phyloP scores from a whole-genome alignment of 2,797 vertebrate genomes.

The Catamblyrhynchus diadema region DNA sequence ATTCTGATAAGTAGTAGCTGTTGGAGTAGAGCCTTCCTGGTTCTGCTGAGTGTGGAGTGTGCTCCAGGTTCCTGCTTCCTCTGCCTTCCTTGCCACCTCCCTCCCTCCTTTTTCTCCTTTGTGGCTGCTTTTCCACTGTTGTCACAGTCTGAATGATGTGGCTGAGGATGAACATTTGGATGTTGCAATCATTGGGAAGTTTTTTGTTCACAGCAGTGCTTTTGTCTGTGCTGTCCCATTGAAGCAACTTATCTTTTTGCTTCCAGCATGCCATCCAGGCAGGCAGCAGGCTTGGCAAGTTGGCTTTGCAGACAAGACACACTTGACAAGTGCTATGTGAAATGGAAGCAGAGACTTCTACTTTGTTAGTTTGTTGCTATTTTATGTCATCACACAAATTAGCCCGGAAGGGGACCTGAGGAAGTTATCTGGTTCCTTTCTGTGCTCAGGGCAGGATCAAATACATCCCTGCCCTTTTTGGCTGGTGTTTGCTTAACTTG shows the following conservation, averaged over 20 bases:
- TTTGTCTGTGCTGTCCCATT: neutral
- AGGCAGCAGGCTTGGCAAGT: constrained; percentile 27
- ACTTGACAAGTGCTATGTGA: neutral
- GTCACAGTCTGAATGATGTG: neutral
- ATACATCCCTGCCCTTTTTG: neutral
- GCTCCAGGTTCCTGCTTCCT: neutral
- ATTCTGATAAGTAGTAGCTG: neutral
- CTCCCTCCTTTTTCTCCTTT: neutral
- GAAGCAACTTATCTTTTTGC: neutral
- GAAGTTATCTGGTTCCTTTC: neutral
- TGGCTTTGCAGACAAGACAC: neutral
- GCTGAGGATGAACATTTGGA: neutral
- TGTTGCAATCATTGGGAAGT: neutral
- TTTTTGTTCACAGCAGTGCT: neutral
- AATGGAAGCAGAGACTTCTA: neutral
- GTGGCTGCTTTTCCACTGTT: neutral
- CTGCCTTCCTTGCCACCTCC: neutral
- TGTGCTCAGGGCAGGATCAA: neutral
- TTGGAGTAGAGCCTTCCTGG: neutral
- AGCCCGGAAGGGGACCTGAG: neutral
- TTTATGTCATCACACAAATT: neutral
- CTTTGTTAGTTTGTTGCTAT: neutral
- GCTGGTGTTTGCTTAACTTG: neutral
- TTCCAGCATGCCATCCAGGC: neutral
- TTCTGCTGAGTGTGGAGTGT: neutral